Evolutionary conservation across 2,797 vertebrate species (phyloP).

Genomic region (Sebastes itinus): DNA sequence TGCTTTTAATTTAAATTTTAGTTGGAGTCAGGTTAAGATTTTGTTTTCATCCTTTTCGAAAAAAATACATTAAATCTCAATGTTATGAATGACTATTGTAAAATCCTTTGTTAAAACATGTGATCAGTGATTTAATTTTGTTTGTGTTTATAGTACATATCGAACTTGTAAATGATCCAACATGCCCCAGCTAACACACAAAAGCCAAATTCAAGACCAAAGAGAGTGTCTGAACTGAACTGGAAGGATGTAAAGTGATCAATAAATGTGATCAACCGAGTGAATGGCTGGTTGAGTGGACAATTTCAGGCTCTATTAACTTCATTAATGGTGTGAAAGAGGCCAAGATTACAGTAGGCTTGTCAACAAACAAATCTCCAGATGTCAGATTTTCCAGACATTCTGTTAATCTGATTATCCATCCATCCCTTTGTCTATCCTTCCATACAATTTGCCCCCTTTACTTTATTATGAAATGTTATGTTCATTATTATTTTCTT

Average conservation of each 20-base stretch:
- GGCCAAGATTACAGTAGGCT: conserved; percentile 9
- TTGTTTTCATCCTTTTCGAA: neutral
- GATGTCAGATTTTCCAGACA: neutral
- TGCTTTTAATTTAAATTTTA: neutral
- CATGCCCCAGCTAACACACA: neutral
- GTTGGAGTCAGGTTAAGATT: neutral
- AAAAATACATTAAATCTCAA: neutral
- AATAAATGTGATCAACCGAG: conserved; percentile 63
- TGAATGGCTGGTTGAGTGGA: conserved; percentile 38
- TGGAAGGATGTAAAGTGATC: conserved; percentile 44
- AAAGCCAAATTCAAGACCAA: neutral
- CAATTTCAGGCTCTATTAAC: conserved; percentile 69
- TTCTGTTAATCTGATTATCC: conserved; percentile 21
- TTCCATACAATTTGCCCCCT: neutral
- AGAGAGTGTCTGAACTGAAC: conserved; percentile 23
- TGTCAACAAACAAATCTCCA: conserved; percentile 38
- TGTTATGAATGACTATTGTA: neutral
- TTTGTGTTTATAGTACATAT: neutral
- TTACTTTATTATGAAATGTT: neutral
- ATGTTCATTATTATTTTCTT: neutral
- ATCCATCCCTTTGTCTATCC: neutral
- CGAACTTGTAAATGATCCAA: neutral
- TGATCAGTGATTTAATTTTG: neutral
- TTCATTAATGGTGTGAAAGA: conserved; percentile 44
- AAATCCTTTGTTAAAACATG: neutral